A percentile compares a stretch with the other conserved stretches of the same genome.
phyloP scores from a whole-genome alignment of 1,140 invertebrate species.

The Camponotus vicinus region DNA sequence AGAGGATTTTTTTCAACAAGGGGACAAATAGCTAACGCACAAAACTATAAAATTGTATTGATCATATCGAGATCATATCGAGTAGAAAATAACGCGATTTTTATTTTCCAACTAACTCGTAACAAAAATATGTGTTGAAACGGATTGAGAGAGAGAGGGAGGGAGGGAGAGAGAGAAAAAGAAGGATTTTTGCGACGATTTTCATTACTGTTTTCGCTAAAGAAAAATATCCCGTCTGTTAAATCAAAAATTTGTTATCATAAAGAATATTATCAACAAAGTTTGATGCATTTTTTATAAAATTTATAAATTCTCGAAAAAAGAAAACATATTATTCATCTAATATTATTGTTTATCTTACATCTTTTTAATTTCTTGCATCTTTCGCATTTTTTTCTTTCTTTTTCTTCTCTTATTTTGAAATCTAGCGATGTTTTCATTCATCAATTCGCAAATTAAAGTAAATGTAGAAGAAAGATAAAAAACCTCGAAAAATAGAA shows the following conservation, averaged over 20 bases:
- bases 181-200: neutral
- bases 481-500: neutral
- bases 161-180: no score
- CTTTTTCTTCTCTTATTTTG: neutral
- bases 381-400: conserved; percentile 15
- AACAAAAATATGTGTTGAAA: neutral
- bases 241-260: neutral
- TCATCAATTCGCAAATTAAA: conserved; percentile 34
- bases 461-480: conserved; percentile 16
- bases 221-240: neutral
- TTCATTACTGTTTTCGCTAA: neutral
- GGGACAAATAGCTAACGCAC: neutral
- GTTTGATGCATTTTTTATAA: neutral
- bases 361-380: neutral
- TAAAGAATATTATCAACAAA: neutral
- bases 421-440: conserved; percentile 15
- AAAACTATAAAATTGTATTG: conserved; percentile 14
- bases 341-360: conserved; percentile 18
- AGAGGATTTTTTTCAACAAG: conserved; percentile 6
- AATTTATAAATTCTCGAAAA: no score
- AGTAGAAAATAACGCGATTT: conserved; percentile 14
- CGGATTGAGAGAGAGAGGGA: no score
- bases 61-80: neutral
- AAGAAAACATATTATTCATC: neutral
- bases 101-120: neutral